These are phyloP conservation scores for Megalonaias nervosa DNA, from an alignment of 1,140 invertebrate species.

Conservation along the genomic window DNA sequence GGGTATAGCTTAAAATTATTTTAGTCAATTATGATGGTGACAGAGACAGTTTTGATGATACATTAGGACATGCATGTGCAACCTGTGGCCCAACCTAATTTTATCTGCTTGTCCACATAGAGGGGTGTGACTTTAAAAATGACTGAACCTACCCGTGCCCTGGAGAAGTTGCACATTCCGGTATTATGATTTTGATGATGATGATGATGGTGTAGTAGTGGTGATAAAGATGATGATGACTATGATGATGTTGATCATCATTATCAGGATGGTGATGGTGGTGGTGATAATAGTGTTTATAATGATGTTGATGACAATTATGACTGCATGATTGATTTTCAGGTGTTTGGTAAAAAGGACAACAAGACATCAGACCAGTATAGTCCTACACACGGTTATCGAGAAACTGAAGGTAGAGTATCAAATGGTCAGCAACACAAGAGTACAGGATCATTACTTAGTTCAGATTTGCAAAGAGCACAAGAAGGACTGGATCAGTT, in stretches of 20 bases:
- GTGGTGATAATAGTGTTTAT: background rate
- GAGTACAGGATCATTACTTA: constrained; percentile 31
- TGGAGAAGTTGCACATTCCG: no score
- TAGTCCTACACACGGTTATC: constrained; percentile 31
- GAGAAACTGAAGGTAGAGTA: constrained; percentile 22
- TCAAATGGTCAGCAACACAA: constrained; percentile 1
- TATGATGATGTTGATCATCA: background rate
- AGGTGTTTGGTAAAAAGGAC: constrained; percentile 1
- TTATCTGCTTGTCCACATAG: no score
- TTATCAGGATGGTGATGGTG: background rate
- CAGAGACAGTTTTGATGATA: no score
- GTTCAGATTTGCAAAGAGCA: constrained; percentile 39
- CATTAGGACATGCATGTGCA: no score
- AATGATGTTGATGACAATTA: background rate
- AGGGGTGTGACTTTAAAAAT: no score
- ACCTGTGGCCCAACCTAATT: no score
- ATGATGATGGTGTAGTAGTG: no score
- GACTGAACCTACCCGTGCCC: no score
- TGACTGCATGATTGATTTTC: background rate
- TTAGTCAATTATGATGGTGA: no score
- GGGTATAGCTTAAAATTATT: no score
- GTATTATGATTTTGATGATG: no score
- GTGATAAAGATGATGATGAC: background rate
- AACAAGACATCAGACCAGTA: constrained; percentile 19
- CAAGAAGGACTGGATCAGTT: constrained; percentile 53